phyloP scores from a whole-genome alignment of 2,888 invertebrate genomes.

The Dicyrtomina minuta region DNA sequence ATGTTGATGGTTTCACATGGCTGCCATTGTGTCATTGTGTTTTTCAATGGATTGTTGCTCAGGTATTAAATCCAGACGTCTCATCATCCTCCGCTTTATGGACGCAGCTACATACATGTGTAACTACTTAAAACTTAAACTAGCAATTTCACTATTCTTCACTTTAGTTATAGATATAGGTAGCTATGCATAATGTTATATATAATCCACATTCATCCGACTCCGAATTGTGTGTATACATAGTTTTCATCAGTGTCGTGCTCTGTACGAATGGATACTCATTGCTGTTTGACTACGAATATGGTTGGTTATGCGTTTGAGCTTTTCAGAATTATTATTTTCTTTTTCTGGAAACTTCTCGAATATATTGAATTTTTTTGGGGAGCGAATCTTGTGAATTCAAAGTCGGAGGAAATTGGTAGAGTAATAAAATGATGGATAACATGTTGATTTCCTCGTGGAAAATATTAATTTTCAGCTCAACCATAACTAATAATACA shows the following conservation, averaged over 20 bases:
- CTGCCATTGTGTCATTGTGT: constrained; percentile 35
- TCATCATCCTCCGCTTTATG: not conserved
- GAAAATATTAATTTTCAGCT: too few relatives aligned
- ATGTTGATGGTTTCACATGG: constrained; percentile 30
- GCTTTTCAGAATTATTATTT: too few relatives aligned
- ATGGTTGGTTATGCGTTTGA: too few relatives aligned
- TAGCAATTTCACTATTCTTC: not conserved
- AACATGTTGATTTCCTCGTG: too few relatives aligned
- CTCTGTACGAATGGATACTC: too few relatives aligned
- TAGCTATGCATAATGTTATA: not conserved
- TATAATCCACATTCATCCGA: not conserved
- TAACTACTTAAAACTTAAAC: not conserved
- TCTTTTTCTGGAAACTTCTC: too few relatives aligned
- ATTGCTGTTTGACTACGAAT: too few relatives aligned
- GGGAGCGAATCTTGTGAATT: too few relatives aligned
- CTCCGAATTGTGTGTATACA: too few relatives aligned
- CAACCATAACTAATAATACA: too few relatives aligned
- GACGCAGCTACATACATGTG: not conserved
- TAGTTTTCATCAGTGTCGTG: too few relatives aligned
- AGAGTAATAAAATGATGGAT: constrained; percentile 3
- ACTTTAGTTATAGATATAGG: not conserved
- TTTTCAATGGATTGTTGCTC: constrained; percentile 29
- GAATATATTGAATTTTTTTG: too few relatives aligned
- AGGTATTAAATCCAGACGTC: constrained; percentile 20
- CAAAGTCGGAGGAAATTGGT: constrained; percentile 3